Percentiles rank a stretch among this genome's conserved stretches.
These are phyloP conservation scores for Pandemis corylana DNA, from an alignment of 2,888 invertebrate genomes.

Conservation along the genomic window DNA sequence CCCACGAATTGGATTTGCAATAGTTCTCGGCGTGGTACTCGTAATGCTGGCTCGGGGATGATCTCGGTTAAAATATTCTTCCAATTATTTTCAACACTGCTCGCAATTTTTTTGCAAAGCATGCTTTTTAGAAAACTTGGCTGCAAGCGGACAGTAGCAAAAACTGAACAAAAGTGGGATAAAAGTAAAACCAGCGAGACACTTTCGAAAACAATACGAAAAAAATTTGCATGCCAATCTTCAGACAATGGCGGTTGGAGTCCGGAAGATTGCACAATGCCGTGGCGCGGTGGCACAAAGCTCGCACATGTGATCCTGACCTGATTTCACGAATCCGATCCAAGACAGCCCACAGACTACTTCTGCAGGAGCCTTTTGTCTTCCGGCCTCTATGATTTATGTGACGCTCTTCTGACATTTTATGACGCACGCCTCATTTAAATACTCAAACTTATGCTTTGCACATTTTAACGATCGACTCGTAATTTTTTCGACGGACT, in stretches of 20 bases:
- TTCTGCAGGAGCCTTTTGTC: constrained; percentile 68
- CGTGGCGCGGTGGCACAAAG: constrained; percentile 63
- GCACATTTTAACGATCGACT: constrained; percentile 78
- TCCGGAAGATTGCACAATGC: constrained; percentile 82
- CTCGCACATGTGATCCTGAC: constrained; percentile 81
- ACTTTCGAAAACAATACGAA: constrained; percentile 54
- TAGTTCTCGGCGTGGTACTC: constrained; percentile 43
- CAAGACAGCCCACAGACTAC: constrained; percentile 62
- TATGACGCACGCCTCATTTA: constrained; percentile 82
- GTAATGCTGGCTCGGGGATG: constrained; percentile 9
- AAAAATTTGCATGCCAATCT: constrained; percentile 76
- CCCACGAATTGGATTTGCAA: constrained; percentile 71
- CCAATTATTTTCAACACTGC: background rate
- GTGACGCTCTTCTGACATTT: constrained; percentile 78
- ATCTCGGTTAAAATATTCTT: constrained; percentile 25
- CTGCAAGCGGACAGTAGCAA: constrained; percentile 44
- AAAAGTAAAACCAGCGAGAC: constrained; percentile 44
- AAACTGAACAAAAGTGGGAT: constrained; percentile 55
- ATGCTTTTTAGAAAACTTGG: background rate
- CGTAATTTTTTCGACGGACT: constrained; percentile 68
- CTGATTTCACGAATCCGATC: constrained; percentile 74
- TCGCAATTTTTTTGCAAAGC: constrained; percentile 14
- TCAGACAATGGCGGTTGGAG: constrained; percentile 64
- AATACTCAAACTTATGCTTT: constrained; percentile 78
- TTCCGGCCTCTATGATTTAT: constrained; percentile 81